Evolutionary conservation across 2,113 vertebrate genomes (phyloP).

Genomic region (Hystrix brachyura): DNA sequence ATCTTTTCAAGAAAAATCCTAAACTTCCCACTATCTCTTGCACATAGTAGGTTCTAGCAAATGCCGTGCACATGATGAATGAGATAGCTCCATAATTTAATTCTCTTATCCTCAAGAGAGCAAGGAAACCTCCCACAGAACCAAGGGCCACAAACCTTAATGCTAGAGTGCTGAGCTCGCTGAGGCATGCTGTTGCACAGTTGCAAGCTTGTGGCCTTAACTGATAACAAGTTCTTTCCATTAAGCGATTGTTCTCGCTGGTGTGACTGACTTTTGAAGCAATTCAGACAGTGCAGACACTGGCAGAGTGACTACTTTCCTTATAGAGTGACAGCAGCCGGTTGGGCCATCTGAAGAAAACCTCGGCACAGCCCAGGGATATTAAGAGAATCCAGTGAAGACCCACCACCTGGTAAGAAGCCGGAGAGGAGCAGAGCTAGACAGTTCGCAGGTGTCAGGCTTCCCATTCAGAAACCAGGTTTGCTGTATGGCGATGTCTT

Average conservation of each 20-base stretch:
- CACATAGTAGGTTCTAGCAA: slow-evolving; percentile 57
- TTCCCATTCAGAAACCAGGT: background rate
- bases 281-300: background rate
- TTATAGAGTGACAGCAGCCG: background rate
- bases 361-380: fast-evolving
- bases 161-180: slow-evolving; percentile 64
- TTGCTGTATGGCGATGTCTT: background rate
- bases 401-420: fast-evolving
- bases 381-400: background rate
- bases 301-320: fast-evolving
- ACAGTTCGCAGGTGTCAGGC: fast-evolving
- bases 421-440: fast-evolving
- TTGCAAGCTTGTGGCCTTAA: slow-evolving; percentile 60
- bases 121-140: slow-evolving; percentile 12
- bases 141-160: slow-evolving; percentile 28
- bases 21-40: background rate
- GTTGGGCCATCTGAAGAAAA: background rate
- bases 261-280: slow-evolving; percentile 58
- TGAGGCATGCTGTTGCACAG: slow-evolving; percentile 65
- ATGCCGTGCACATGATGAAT: background rate
- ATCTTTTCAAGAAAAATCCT: background rate
- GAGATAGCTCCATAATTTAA: background rate
- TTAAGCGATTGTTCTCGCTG: slow-evolving; percentile 74
- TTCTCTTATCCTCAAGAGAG: slow-evolving; percentile 4
- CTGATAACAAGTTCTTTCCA: slow-evolving; percentile 76